These are phyloP conservation scores for Ennomos fuscantarius DNA, from an alignment of 2,888 invertebrate species.

Conservation along the genomic window DNA sequence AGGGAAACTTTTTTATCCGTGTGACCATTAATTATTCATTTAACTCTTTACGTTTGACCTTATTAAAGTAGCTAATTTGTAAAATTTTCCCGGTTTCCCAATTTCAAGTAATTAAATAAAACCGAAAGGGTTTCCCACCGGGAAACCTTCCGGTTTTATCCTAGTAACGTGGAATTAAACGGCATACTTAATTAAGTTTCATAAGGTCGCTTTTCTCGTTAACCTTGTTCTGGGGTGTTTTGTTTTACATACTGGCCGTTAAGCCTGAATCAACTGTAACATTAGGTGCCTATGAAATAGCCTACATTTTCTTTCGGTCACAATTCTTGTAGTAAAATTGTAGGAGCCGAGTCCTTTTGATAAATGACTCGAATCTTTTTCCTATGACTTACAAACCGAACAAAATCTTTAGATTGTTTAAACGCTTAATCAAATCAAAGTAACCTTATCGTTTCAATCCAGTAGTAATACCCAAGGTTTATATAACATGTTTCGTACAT, in stretches of 20 bases:
- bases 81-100: slow-evolving; percentile 6
- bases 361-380: no score
- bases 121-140: slow-evolving; percentile 24
- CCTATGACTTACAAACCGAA: no score
- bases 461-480: slow-evolving; percentile 1
- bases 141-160: slow-evolving; percentile 36
- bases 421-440: background rate
- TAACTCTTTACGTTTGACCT: no score
- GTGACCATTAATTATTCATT: no score
- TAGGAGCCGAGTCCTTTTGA: no score
- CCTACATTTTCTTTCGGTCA: no score
- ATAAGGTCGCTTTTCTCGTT: slow-evolving; percentile 41
- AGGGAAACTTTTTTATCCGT: no score
- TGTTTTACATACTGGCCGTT: slow-evolving; percentile 26
- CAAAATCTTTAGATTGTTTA: background rate
- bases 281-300: background rate
- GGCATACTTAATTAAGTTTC: slow-evolving; percentile 41
- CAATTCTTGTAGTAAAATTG: no score
- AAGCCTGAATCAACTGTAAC: slow-evolving; percentile 1
- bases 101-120: slow-evolving; percentile 20
- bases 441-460: background rate
- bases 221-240: slow-evolving; percentile 37
- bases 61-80: background rate
- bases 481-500: slow-evolving; percentile 8
- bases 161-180: slow-evolving; percentile 40